Conservation (phyloP, 2,113 vertebrate genomes). For the Tor tambroides region DNA sequence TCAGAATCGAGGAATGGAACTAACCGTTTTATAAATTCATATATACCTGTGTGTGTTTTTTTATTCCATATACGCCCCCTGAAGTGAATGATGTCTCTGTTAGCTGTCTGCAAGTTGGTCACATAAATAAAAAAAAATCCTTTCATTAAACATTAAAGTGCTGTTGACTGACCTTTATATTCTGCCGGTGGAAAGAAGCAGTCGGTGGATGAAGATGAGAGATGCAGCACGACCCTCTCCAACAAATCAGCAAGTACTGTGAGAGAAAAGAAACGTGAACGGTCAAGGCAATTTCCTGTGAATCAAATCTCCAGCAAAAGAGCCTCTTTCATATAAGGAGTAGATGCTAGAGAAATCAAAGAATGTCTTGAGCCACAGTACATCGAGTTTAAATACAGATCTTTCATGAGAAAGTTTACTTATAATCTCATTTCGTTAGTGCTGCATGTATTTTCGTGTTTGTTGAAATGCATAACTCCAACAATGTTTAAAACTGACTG, state of each 20-base stretch:
- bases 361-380: not conserved
- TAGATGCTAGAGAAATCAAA: not conserved
- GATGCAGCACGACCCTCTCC: conserved; percentile 81
- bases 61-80: not conserved
- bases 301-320: not conserved
- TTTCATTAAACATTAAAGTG: conserved; percentile 9
- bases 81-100: not conserved
- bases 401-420: not conserved
- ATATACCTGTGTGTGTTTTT: not conserved
- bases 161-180: conserved; percentile 82
- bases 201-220: conserved; percentile 76
- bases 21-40: too few relatives aligned
- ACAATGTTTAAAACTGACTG: not conserved
- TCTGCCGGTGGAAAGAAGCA: conserved; percentile 78
- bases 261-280: conserved; percentile 44
- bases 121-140: not conserved
- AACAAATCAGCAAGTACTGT: conserved; percentile 88
- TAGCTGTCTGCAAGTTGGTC: not conserved
- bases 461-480: conserved; percentile 3
- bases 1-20: too few relatives aligned
- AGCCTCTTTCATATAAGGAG: not conserved
- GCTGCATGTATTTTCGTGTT: not conserved
- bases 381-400: not conserved
- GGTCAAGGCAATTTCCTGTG: not conserved
- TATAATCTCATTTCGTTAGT: not conserved